phyloP scores from a whole-genome alignment of 2,888 invertebrate species.

The Troilus luridus region DNA sequence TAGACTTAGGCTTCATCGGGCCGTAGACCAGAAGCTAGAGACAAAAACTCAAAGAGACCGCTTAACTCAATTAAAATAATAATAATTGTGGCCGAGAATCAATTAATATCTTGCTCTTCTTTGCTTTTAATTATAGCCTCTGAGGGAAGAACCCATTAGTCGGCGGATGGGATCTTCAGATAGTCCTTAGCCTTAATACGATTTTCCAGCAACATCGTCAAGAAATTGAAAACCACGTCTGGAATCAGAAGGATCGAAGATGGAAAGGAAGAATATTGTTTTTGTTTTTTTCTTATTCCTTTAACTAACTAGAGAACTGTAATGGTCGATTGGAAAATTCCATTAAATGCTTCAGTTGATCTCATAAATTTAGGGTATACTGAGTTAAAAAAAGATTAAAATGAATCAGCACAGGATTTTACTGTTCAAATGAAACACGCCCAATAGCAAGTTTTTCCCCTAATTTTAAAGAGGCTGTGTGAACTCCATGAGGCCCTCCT shows the following conservation, averaged over 20 bases:
- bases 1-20: neutral
- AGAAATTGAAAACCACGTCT: conserved; percentile 6
- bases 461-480: no score
- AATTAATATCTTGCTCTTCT: conserved; percentile 55
- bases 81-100: conserved; percentile 57
- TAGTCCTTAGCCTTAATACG: conserved; percentile 12
- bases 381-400: neutral
- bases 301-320: neutral
- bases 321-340: neutral
- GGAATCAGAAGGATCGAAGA: neutral
- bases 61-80: conserved; percentile 60
- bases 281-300: neutral
- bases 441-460: no score
- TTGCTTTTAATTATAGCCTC: conserved; percentile 50
- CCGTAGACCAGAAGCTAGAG: neutral
- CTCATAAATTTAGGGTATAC: neutral
- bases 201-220: neutral
- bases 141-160: neutral
- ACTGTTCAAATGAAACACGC: no score
- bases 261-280: neutral
- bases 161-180: neutral
- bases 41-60: conserved; percentile 52
- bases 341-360: neutral
- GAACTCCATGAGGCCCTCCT: no score
- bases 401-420: no score